These are phyloP conservation scores for Avahi laniger DNA, from an alignment of 2,797 vertebrate species.

Conservation along the genomic window DNA sequence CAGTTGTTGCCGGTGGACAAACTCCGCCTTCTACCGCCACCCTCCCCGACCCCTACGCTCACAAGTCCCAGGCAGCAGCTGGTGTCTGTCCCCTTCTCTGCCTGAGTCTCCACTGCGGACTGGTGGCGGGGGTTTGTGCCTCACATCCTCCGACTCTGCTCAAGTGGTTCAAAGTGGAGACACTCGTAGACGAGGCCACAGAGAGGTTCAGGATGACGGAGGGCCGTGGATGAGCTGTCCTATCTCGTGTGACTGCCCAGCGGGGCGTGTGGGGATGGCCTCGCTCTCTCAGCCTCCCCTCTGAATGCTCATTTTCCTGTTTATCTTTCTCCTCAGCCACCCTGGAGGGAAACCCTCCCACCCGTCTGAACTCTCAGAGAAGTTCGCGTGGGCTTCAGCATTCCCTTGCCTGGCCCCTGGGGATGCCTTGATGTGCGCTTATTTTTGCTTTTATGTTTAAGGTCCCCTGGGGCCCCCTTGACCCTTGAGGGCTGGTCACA, in stretches of 20 bases:
- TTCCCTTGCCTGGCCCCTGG: background rate
- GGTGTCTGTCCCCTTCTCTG: background rate
- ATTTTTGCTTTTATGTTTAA: conserved; percentile 59
- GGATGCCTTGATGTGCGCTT: background rate
- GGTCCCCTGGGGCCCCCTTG: background rate
- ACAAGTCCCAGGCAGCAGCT: background rate
- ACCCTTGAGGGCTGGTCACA: background rate
- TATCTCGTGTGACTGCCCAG: background rate
- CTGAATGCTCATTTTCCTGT: background rate
- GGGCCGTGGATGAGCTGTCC: too few relatives aligned
- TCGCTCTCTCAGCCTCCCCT: background rate
- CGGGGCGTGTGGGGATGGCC: background rate
- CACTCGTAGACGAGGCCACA: background rate
- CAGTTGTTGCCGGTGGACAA: background rate
- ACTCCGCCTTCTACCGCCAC: background rate
- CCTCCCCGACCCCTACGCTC: too few relatives aligned
- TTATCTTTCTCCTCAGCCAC: background rate
- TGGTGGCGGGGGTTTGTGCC: accelerated
- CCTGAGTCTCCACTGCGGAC: background rate
- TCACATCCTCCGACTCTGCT: background rate
- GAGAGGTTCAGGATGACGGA: background rate
- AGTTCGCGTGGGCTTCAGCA: background rate
- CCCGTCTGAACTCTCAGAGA: background rate
- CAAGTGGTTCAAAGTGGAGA: background rate
- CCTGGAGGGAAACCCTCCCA: background rate